Percentiles rank a stretch among this genome's conserved stretches.
phyloP scores from a whole-genome alignment of 1,140 invertebrate species.

The Leptoteleia sp. region DNA sequence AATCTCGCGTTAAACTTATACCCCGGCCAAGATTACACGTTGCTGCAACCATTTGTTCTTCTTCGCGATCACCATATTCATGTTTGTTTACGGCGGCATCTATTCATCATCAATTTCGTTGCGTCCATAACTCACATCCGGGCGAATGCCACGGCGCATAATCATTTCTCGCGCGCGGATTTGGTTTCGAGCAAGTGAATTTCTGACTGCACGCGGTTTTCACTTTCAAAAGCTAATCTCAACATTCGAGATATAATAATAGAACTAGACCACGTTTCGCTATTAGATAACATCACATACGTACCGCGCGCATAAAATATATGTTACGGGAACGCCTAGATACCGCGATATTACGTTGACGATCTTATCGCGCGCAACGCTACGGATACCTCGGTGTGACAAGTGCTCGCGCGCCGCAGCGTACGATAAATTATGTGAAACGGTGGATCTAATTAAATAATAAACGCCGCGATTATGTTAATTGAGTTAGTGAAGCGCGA shows the following conservation, averaged over 20 bases:
- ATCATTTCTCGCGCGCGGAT: constrained; percentile 5
- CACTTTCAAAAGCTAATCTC: constrained; percentile 47
- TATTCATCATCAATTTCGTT: constrained; percentile 48
- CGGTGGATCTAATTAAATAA: constrained; percentile 53
- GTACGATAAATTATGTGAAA: constrained; percentile 44
- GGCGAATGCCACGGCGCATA: constrained; percentile 24
- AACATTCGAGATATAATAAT: constrained; percentile 49
- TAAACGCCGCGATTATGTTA: constrained; percentile 51
- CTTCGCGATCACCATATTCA: constrained; percentile 38
- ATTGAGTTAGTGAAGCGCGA: constrained; percentile 39
- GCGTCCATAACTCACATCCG: constrained; percentile 30
- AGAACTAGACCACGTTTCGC: constrained; percentile 38
- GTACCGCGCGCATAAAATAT: constrained; percentile 51
- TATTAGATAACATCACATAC: constrained; percentile 54
- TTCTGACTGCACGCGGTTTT: constrained; percentile 37
- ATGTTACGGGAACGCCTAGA: constrained; percentile 55
- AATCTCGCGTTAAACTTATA: constrained; percentile 33
- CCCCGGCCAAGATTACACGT: constrained; percentile 28
- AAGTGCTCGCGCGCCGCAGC: constrained; percentile 23
- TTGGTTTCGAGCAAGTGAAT: constrained; percentile 40
- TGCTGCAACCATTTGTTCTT: constrained; percentile 41
- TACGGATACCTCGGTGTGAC: constrained; percentile 42
- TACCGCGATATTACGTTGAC: constrained; percentile 33
- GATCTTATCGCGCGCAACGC: constrained; percentile 41
- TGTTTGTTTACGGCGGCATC: constrained; percentile 29